Evolutionary conservation across 2,888 invertebrate species (phyloP).

Genomic region (Apamea anceps): DNA sequence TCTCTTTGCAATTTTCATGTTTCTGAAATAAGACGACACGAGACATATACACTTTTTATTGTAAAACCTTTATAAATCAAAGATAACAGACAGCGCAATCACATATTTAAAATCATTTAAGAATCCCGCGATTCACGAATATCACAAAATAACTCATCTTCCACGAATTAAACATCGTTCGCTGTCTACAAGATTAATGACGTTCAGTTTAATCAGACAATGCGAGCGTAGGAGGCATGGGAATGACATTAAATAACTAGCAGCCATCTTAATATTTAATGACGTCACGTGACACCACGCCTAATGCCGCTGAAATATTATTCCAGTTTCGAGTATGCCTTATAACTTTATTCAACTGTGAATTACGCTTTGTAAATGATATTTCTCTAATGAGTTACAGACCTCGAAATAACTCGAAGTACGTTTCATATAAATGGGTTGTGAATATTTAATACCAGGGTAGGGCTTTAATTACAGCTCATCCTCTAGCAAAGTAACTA

Average conservation of each 20-base stretch:
- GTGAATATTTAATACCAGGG: slow-evolving; percentile 24
- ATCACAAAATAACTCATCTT: slow-evolving; percentile 20
- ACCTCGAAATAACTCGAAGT: slow-evolving; percentile 8
- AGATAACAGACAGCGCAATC: background rate
- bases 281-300: slow-evolving; percentile 29
- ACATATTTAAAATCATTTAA: background rate
- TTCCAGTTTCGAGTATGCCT: background rate
- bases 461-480: background rate
- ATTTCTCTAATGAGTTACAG: slow-evolving; percentile 30
- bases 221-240: slow-evolving; percentile 33
- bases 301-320: slow-evolving; percentile 13
- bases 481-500: background rate
- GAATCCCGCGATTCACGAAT: slow-evolving; percentile 3
- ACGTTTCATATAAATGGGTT: slow-evolving; percentile 6
- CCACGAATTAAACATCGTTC: slow-evolving; percentile 34
- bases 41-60: background rate
- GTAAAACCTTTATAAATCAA: slow-evolving; percentile 1
- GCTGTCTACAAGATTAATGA: slow-evolving; percentile 48
- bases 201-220: slow-evolving; percentile 39
- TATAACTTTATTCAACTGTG: slow-evolving; percentile 20
- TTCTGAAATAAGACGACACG: background rate
- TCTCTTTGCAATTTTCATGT: background rate
- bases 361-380: slow-evolving; percentile 32
- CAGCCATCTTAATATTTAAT: slow-evolving; percentile 35
- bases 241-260: slow-evolving; percentile 19